phyloP scores from a whole-genome alignment of 2,888 invertebrate genomes.

The Diarsia dahlii region DNA sequence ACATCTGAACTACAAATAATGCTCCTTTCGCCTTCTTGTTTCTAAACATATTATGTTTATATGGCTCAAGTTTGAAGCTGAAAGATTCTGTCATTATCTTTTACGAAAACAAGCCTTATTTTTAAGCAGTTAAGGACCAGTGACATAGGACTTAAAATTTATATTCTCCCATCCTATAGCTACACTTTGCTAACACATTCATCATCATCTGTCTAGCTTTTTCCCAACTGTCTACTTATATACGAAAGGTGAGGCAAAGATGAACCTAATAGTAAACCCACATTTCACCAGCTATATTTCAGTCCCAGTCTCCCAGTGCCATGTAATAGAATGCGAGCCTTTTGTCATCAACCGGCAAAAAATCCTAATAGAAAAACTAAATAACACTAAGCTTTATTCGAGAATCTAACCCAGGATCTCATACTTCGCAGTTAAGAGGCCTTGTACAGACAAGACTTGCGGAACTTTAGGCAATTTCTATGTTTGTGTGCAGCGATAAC shows the following conservation, averaged over 20 bases:
- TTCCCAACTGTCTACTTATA: too few species aligned
- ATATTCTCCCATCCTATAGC: too few species aligned
- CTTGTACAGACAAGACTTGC: too few species aligned
- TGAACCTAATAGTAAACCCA: not conserved
- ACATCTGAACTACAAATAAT: constrained; percentile 47
- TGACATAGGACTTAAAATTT: not conserved
- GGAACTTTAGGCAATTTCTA: too few species aligned
- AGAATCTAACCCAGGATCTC: too few species aligned
- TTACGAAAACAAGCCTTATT: not conserved
- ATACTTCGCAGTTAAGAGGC: not conserved
- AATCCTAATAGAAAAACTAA: not conserved
- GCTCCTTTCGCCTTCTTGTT: constrained; percentile 31
- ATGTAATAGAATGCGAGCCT: not conserved
- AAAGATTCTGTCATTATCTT: not conserved
- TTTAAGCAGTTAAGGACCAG: too few species aligned
- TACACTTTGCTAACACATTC: too few species aligned
- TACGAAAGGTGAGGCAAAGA: not conserved
- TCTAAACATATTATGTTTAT: constrained; percentile 10
- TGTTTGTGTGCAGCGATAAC: too few species aligned
- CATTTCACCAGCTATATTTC: not conserved
- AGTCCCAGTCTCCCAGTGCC: too few species aligned
- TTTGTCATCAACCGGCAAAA: not conserved
- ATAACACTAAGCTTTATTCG: not conserved
- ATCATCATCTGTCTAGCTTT: too few species aligned
- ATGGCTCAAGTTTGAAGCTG: constrained; percentile 5